These are phyloP conservation scores for Spicauda simplicius DNA, from an alignment of 2,888 invertebrate species.

Conservation along the genomic window DNA sequence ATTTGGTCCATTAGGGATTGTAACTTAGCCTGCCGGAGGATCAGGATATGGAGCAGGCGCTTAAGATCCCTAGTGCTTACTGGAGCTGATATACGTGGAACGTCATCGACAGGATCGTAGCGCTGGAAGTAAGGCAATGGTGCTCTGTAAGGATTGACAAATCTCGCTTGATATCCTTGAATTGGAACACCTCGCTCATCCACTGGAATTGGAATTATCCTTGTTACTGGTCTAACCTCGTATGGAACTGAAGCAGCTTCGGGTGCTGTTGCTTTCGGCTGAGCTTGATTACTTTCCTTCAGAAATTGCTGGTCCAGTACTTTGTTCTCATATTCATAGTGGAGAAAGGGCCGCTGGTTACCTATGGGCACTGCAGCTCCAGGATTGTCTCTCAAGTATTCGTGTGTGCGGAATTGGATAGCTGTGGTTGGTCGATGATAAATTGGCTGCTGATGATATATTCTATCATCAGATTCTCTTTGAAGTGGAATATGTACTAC, in stretches of 20 bases:
- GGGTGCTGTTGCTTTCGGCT: slow-evolving; percentile 58
- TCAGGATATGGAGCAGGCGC: slow-evolving; percentile 86
- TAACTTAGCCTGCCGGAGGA: slow-evolving; percentile 86
- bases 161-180: slow-evolving; percentile 71
- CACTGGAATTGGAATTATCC: slow-evolving; percentile 75
- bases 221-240: slow-evolving; percentile 68
- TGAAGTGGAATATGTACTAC: slow-evolving; percentile 81
- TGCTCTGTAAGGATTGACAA: slow-evolving; percentile 66
- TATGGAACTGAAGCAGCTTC: slow-evolving; percentile 67
- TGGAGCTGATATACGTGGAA: slow-evolving; percentile 87
- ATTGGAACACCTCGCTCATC: slow-evolving; percentile 77
- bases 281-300: slow-evolving; percentile 59
- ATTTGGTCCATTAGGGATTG: slow-evolving; percentile 83
- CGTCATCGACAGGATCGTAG: slow-evolving; percentile 81
- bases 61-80: slow-evolving; percentile 90
- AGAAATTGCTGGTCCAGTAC: slow-evolving; percentile 75
- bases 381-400: slow-evolving; percentile 79
- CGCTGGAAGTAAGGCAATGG: slow-evolving; percentile 56
- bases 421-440: slow-evolving; percentile 65
- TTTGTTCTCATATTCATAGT: slow-evolving; percentile 78
- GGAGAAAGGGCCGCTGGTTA: slow-evolving; percentile 80
- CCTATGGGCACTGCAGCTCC: slow-evolving; percentile 79
- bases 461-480: slow-evolving; percentile 66
- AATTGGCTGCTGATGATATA: slow-evolving; percentile 68
- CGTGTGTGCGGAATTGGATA: slow-evolving; percentile 74